Percentiles rank a stretch among this genome's conserved stretches.
Conservation (phyloP, 1,140 invertebrate genomes). For the Sarcophaga peregrina region DNA sequence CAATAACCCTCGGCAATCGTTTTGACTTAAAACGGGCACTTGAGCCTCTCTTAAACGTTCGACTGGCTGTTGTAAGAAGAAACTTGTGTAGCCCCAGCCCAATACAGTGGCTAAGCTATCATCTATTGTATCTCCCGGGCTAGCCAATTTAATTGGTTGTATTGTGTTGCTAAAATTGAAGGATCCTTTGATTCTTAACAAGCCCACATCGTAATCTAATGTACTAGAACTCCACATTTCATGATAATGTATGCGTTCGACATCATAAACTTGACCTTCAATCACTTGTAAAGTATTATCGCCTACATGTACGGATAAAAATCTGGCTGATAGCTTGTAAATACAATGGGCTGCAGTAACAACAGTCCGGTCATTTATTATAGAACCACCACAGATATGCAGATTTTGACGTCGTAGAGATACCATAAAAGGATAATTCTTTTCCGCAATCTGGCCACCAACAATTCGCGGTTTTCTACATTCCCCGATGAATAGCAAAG, state of each 20-base stretch:
- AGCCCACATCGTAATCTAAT: constrained; percentile 68
- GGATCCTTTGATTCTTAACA: constrained; percentile 60
- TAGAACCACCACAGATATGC: constrained; percentile 70
- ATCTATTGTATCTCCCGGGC: no score
- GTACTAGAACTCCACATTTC: constrained; percentile 66
- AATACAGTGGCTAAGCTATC: no score
- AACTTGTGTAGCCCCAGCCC: no score
- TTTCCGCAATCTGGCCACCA: constrained; percentile 47
- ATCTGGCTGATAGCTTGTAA: neutral
- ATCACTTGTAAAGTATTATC: constrained; percentile 38
- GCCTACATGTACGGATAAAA: constrained; percentile 51
- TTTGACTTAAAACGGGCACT: constrained; percentile 52
- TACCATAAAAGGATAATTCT: constrained; percentile 51
- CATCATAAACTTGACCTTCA: constrained; percentile 47
- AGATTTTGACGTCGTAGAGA: constrained; percentile 35
- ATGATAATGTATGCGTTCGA: constrained; percentile 59
- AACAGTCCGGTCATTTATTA: constrained; percentile 67
- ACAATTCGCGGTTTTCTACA: neutral
- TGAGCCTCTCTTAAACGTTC: constrained; percentile 48
- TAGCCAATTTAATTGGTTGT: constrained; percentile 65
- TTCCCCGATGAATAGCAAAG: no score
- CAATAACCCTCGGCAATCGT: constrained; percentile 42
- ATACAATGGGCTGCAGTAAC: constrained; percentile 70
- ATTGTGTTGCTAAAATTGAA: constrained; percentile 65
- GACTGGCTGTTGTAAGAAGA: no score